Evolutionary conservation across 2,113 vertebrate species (phyloP), one percentile per base, ranked within the genome.

Genomic region (Raja brachyura): DNA sequence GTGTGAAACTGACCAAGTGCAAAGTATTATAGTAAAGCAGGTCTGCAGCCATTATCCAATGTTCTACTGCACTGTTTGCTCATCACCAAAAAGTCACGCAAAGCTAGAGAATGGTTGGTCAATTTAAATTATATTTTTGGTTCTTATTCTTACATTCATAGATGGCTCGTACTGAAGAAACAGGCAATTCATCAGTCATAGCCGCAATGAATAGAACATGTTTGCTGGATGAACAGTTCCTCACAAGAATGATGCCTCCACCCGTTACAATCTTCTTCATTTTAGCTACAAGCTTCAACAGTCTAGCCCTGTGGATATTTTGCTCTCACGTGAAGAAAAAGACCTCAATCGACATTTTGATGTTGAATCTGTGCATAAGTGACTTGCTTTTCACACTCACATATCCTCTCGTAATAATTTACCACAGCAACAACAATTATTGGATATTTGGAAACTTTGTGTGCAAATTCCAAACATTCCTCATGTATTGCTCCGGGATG

Each of bases 401-500:
- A 56, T 88, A 88, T 14, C 59, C 28, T 11, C 1, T 88, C 3
- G 0, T 66, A 63, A 66, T 88, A 5, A 31, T 2, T 88, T 88
- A 66, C 5, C n/a, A 88, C 59, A 20, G 28, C 20, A 88, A 88
- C 59, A 63, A 31, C 56, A 88, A 88, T 63, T 28, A 63, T 13
- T 88, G 83, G 83, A 63, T 88, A 63, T 88, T 88, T 88, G 83
- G 83, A 88, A 31, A 88, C 28, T 88, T 88, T 31, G 31, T 88
- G 59, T 88, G 83, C 59, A 88, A 88, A 88, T 59, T 88, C 28
- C 83, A 88, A 88, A 63, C n/a, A 2, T 88, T 66, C 83, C 14
- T 88, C 83, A 88, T 88, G 3, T 88, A 88, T 66, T 31, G 1
- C 28, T 31, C 16, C 56, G 16, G 63, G 59, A 0, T 88, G 28